Conservation (phyloP, 2,888 invertebrate species). For the Cephus sareptanus region DNA sequence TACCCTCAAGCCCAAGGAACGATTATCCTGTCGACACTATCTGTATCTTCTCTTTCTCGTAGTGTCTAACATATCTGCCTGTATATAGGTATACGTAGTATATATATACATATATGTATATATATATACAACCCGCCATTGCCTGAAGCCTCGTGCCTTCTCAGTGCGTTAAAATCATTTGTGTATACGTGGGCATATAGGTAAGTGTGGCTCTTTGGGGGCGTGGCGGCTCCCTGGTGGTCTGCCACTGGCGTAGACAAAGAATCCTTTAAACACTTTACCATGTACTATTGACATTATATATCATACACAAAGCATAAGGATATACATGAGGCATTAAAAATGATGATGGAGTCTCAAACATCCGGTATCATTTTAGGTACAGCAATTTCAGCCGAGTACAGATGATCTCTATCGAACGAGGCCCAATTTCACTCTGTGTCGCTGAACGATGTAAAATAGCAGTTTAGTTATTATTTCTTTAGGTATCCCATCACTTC, state of each 20-base stretch:
- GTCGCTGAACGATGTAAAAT: background rate
- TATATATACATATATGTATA: conserved; percentile 5
- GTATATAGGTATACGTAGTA: conserved; percentile 6
- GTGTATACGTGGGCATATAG: conserved; percentile 35
- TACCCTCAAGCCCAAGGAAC: conserved; percentile 40
- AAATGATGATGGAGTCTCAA: background rate
- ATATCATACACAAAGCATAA: background rate
- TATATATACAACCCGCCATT: conserved; percentile 26
- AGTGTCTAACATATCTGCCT: background rate
- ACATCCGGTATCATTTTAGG: background rate
- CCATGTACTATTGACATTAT: background rate
- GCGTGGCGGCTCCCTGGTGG: conserved; percentile 63
- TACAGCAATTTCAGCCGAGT: background rate
- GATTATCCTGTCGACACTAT: conserved; percentile 61
- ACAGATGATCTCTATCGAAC: background rate
- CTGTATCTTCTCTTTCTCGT: conserved; percentile 9
- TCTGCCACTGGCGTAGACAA: conserved; percentile 51
- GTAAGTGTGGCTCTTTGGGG: conserved; percentile 48
- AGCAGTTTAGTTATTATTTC: background rate
- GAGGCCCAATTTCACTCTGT: background rate
- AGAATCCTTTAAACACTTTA: background rate
- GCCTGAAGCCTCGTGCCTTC: conserved; percentile 25
- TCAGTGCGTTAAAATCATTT: conserved; percentile 36
- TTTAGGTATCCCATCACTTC: no score
- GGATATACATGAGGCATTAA: background rate